Conservation (phyloP, 2,888 invertebrate genomes). For the Therioaphis trifolii region DNA sequence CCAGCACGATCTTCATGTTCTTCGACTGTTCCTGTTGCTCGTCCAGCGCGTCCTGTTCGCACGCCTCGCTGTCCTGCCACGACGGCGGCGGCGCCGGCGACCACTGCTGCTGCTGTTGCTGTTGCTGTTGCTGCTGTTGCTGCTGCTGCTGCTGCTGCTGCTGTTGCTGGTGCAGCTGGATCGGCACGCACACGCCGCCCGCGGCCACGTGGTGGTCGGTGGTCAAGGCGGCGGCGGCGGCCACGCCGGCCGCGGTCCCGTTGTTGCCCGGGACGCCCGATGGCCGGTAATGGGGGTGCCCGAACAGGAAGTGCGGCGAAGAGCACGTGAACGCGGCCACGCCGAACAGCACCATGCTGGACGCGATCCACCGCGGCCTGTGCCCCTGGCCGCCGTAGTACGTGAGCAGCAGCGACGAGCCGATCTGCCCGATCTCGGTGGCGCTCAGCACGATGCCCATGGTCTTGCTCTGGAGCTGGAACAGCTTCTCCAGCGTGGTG, state of each 20-base stretch:
- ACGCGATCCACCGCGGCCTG: constrained; percentile 92
- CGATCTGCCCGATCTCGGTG: constrained; percentile 93
- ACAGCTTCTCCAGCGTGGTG: constrained; percentile 92
- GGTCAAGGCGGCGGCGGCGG: not conserved
- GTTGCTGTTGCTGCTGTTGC: constrained; percentile 13
- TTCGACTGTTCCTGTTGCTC: constrained; percentile 79
- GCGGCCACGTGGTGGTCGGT: constrained; percentile 1
- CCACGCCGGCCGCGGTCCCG: not conserved
- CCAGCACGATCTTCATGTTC: constrained; percentile 84
- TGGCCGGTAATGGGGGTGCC: constrained; percentile 72
- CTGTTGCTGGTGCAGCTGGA: not conserved
- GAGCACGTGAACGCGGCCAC: constrained; percentile 88
- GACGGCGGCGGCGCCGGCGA: not conserved
- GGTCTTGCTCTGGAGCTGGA: constrained; percentile 90
- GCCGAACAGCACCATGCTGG: constrained; percentile 88
- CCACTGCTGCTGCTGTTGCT: not conserved
- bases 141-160: not conserved
- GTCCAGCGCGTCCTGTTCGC: constrained; percentile 75
- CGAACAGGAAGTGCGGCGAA: constrained; percentile 87
- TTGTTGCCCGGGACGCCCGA: constrained; percentile 58
- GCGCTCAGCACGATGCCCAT: constrained; percentile 90
- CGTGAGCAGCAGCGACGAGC: constrained; percentile 86
- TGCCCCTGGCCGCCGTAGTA: constrained; percentile 93
- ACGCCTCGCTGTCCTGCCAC: constrained; percentile 67
- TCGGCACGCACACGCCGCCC: not conserved